Evolutionary conservation across 1,140 invertebrate species (phyloP).

Genomic region (Tetranychus cinnabarinus): DNA sequence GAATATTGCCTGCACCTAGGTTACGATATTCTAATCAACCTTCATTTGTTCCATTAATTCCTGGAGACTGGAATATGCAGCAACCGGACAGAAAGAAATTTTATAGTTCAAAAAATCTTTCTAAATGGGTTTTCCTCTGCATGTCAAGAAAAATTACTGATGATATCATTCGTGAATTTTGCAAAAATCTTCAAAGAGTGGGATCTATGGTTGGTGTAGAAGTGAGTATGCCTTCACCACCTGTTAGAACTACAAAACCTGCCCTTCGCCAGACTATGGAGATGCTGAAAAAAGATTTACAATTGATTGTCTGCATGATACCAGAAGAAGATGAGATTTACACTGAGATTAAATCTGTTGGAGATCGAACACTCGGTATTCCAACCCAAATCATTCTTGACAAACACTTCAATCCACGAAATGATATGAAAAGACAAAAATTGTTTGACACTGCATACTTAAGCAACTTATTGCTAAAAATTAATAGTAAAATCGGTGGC

Average conservation of each 20-base stretch:
- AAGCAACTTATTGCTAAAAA: conserved; percentile 51
- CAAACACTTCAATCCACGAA: conserved; percentile 3
- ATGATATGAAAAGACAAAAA: neutral
- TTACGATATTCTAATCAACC: neutral
- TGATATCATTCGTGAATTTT: no score
- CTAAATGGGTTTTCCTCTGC: neutral
- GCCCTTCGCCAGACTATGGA: no score
- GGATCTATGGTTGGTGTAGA: no score
- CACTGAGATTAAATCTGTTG: conserved; percentile 38
- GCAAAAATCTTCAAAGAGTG: no score
- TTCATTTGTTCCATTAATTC: neutral
- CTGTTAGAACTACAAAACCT: no score
- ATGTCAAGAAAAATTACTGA: no score
- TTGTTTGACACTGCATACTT: conserved; percentile 10
- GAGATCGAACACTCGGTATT: conserved; percentile 44
- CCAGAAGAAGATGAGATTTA: conserved; percentile 6
- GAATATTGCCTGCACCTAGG: neutral
- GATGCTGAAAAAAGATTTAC: neutral
- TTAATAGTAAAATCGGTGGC: conserved; percentile 60
- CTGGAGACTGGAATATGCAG: neutral
- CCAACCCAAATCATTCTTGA: conserved; percentile 55
- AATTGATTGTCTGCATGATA: neutral
- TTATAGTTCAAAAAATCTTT: neutral
- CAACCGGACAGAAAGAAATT: neutral
- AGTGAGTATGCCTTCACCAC: no score